phyloP scores from a whole-genome alignment of 2,113 vertebrate species.

The Hippolais icterina region DNA sequence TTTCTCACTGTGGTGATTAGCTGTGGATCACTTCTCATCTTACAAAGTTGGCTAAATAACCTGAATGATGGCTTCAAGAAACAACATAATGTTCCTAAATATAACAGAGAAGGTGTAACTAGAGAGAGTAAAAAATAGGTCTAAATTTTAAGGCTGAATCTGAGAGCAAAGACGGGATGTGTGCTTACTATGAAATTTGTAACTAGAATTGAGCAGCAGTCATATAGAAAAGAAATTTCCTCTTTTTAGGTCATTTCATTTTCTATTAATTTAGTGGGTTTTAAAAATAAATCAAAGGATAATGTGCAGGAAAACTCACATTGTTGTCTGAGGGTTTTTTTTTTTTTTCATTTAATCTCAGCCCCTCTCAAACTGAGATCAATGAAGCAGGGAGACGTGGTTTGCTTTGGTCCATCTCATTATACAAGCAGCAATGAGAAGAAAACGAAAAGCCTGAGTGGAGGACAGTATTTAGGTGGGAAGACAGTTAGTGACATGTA shows the following conservation, averaged over 20 bases:
- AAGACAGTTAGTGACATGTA: background rate
- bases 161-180: background rate
- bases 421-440: background rate
- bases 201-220: background rate
- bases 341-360: background rate
- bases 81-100: background rate
- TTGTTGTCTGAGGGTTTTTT: fast-evolving
- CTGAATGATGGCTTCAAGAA: background rate
- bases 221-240: background rate
- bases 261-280: fast-evolving
- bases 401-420: background rate
- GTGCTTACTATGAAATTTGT: background rate
- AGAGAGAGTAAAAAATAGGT: background rate
- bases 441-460: background rate
- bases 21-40: background rate
- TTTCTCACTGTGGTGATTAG: background rate
- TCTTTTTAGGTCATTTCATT: background rate
- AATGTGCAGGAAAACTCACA: background rate
- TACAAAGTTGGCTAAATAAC: background rate
- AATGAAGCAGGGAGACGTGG: background rate
- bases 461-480: background rate
- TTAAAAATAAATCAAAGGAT: background rate
- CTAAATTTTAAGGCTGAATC: background rate
- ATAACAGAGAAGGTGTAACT: background rate
- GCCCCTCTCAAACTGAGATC: background rate